These are phyloP conservation scores for Teleogryllus oceanicus DNA, from an alignment of 2,888 invertebrate genomes.

Conservation along the genomic window DNA sequence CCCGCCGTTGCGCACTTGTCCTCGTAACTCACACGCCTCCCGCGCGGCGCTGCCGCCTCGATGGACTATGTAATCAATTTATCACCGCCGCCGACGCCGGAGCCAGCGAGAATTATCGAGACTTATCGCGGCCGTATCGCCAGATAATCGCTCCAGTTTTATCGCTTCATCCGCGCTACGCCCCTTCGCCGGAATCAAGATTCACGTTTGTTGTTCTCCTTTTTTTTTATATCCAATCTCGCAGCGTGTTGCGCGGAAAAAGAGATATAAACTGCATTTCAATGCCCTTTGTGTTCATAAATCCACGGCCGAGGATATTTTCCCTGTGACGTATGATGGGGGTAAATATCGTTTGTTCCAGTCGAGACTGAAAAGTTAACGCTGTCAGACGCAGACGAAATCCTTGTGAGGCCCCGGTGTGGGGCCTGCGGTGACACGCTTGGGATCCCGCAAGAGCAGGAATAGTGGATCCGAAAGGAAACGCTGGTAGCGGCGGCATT, in stretches of 20 bases:
- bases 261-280: not conserved
- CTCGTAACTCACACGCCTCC: not conserved
- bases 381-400: not conserved
- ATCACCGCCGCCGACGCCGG: not conserved
- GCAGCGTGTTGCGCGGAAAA: not conserved
- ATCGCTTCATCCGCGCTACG: not conserved
- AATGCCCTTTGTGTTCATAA: constrained; percentile 18
- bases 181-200: not conserved
- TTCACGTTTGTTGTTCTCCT: not conserved
- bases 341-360: not conserved
- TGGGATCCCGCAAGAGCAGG: too few species aligned
- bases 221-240: constrained; percentile 18
- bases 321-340: not conserved
- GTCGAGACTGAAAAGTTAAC: not conserved
- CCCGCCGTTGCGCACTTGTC: not conserved
- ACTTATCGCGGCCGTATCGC: constrained; percentile 6
- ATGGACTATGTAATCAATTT: not conserved
- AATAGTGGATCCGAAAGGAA: too few species aligned
- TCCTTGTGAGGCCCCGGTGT: not conserved
- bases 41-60: not conserved
- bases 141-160: constrained; percentile 6
- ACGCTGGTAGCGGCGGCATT: too few species aligned
- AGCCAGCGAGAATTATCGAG: constrained; percentile 1
- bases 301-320: not conserved
- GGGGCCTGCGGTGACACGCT: too few species aligned